Evolutionary conservation across 2,888 invertebrate species (phyloP).

Genomic region (Dasysyrphus albostriatus): DNA sequence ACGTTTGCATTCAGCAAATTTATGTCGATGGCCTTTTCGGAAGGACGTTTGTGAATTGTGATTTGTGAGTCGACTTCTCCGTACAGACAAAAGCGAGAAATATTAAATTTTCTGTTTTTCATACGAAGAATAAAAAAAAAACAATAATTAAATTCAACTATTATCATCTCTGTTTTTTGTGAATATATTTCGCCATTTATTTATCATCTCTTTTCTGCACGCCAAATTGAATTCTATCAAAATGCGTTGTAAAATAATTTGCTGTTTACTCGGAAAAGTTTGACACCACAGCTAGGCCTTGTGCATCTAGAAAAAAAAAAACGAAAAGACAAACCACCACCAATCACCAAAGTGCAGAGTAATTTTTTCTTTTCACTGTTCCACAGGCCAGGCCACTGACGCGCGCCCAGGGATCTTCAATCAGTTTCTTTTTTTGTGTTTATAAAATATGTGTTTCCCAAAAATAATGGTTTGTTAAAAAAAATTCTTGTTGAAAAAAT

Average conservation of each 20-base stretch:
- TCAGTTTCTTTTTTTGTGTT: conserved; percentile 20
- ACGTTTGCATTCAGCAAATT: conserved; percentile 70
- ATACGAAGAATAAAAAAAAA: conserved; percentile 23
- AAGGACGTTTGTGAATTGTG: conserved; percentile 61
- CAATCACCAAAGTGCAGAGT: conserved; percentile 52
- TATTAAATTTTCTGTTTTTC: conserved; percentile 52
- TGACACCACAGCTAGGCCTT: conserved; percentile 54
- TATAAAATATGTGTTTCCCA: not conserved
- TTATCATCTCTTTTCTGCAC: conserved; percentile 30
- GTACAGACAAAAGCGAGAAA: conserved; percentile 38
- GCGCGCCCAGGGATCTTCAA: conserved; percentile 33
- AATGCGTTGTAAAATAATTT: conserved; percentile 68
- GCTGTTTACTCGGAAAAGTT: conserved; percentile 71
- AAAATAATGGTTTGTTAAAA: conserved; percentile 7
- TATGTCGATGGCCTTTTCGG: conserved; percentile 57
- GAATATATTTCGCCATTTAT: conserved; percentile 29
- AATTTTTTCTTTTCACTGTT: conserved; percentile 44
- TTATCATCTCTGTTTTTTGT: conserved; percentile 16
- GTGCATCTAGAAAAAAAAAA: conserved; percentile 25
- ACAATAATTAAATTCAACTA: conserved; percentile 29
- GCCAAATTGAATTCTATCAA: conserved; percentile 42
- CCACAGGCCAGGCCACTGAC: conserved; percentile 29
- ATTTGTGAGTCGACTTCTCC: conserved; percentile 22
- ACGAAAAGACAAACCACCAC: conserved; percentile 41
- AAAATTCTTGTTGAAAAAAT: not conserved